These are phyloP conservation scores for Scaptomyza pallida DNA, from an alignment of 1,140 invertebrate species.

Conservation along the genomic window DNA sequence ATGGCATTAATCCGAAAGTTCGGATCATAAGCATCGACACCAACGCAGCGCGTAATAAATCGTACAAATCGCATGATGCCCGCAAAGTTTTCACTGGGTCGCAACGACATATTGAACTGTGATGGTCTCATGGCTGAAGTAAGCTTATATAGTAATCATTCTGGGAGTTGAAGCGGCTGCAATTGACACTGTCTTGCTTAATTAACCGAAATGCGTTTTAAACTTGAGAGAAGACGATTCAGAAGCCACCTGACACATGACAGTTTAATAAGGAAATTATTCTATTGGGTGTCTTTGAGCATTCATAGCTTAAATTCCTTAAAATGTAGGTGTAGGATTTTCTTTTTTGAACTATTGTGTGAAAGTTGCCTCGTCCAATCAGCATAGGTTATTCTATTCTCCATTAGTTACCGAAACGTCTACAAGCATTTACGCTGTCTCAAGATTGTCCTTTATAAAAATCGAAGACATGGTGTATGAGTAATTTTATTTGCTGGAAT, in stretches of 20 bases:
- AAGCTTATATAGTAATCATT: constrained; percentile 12
- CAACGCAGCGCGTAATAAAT: constrained; percentile 18
- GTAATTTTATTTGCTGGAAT: constrained; percentile 74
- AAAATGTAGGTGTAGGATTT: too few relatives aligned
- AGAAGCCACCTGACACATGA: constrained; percentile 48
- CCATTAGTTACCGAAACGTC: too few relatives aligned
- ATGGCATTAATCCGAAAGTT: constrained; percentile 45
- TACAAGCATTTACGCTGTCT: neutral
- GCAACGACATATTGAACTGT: constrained; percentile 14
- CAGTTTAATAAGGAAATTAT: constrained; percentile 73
- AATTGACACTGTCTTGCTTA: constrained; percentile 46
- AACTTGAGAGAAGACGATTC: neutral
- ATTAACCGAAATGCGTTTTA: constrained; percentile 53
- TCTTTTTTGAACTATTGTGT: too few relatives aligned
- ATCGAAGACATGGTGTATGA: constrained; percentile 78
- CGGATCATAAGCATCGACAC: constrained; percentile 36
- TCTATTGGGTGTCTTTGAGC: constrained; percentile 29
- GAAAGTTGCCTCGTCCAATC: too few relatives aligned
- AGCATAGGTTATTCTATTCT: too few relatives aligned
- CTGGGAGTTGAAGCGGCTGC: constrained; percentile 33
- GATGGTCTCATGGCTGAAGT: neutral
- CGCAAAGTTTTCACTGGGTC: constrained; percentile 10
- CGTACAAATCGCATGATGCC: constrained; percentile 37
- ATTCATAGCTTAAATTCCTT: constrained; percentile 68
- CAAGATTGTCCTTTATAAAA: constrained; percentile 60